Percentiles rank a stretch among this genome's conserved stretches.
phyloP scores from a whole-genome alignment of 2,797 vertebrate species.

The Paratrypauchen microcephalus region DNA sequence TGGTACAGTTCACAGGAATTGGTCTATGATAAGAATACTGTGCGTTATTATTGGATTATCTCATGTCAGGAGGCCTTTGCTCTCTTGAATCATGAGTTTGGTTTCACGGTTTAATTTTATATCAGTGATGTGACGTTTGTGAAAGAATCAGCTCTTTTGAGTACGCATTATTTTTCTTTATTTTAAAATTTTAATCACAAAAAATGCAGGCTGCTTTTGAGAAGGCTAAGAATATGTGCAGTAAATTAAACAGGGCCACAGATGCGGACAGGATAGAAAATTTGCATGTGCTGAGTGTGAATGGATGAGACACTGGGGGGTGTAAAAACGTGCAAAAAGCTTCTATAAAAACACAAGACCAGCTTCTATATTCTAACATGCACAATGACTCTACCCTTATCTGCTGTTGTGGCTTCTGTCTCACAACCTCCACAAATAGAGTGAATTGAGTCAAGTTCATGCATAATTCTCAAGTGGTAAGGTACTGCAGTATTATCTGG shows the following conservation, averaged over 20 bases:
- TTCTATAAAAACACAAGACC: constrained; percentile 22
- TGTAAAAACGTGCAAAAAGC: constrained; percentile 39
- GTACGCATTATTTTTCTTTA: too few relatives aligned
- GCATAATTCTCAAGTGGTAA: neutral
- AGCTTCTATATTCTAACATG: constrained; percentile 47
- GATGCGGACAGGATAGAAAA: constrained; percentile 13
- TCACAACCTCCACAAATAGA: constrained; percentile 20
- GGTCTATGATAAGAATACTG: neutral
- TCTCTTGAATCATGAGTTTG: too few relatives aligned
- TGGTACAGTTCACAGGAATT: neutral
- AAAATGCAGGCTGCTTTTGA: neutral
- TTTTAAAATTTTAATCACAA: too few relatives aligned
- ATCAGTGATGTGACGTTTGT: too few relatives aligned
- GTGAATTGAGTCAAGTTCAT: neutral
- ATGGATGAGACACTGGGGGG: constrained; percentile 20
- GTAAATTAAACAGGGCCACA: constrained; percentile 20
- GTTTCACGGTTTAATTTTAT: too few relatives aligned
- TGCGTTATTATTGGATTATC: neutral
- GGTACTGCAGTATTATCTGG: neutral
- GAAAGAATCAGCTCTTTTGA: too few relatives aligned
- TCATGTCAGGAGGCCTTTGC: neutral
- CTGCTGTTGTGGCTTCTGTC: neutral
- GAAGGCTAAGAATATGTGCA: too few relatives aligned
- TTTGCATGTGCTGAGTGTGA: constrained; percentile 14
- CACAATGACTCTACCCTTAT: constrained; percentile 9